Conservation (phyloP, 2,888 invertebrate species). For the Eurytoma adleriae region DNA sequence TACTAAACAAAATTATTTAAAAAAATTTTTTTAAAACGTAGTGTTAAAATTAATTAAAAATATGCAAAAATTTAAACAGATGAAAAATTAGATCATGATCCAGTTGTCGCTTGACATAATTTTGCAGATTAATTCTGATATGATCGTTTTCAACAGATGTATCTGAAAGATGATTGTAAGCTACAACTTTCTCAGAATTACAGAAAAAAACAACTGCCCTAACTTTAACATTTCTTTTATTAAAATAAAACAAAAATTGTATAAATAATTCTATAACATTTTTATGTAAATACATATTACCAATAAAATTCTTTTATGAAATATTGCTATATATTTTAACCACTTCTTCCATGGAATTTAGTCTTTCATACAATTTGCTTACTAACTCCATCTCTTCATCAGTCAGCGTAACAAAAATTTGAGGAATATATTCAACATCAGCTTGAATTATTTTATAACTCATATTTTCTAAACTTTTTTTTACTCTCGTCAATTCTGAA, state of each 20-base stretch:
- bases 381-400: constrained; percentile 77
- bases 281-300: neutral
- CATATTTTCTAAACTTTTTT: constrained; percentile 75
- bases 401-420: constrained; percentile 75
- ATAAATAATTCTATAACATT: constrained; percentile 9
- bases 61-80: too few species aligned
- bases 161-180: too few species aligned
- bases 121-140: too few species aligned
- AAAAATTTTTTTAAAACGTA: too few species aligned
- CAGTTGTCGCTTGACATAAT: too few species aligned
- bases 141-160: too few species aligned
- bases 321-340: constrained; percentile 80
- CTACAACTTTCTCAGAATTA: too few species aligned
- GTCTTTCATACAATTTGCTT: constrained; percentile 76
- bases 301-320: neutral
- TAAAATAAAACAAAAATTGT: constrained; percentile 21
- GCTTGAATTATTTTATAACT: constrained; percentile 77
- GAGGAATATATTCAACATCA: constrained; percentile 77
- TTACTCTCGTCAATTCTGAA: constrained; percentile 75
- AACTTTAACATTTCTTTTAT: neutral
- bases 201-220: neutral
- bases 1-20: too few species aligned
- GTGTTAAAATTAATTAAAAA: too few species aligned
- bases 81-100: too few species aligned
- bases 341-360: constrained; percentile 80